These are phyloP conservation scores for Lymantria dispar DNA, from an alignment of 2,888 invertebrate genomes.

Conservation along the genomic window DNA sequence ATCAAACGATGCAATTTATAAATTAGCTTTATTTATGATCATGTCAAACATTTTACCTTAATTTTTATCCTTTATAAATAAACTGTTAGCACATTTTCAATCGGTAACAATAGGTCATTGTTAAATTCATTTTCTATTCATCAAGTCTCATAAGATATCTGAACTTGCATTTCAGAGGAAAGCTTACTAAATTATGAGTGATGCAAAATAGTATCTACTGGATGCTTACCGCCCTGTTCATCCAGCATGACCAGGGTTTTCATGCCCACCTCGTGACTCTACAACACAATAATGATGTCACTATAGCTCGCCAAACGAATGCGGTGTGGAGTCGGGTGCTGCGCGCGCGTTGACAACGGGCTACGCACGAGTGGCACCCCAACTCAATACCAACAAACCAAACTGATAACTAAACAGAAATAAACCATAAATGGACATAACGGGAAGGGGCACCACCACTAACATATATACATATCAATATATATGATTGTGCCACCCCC, in stretches of 20 bases:
- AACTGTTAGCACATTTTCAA: slow-evolving; percentile 72
- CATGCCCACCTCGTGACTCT: slow-evolving; percentile 99
- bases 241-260: slow-evolving; percentile 99
- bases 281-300: slow-evolving; percentile 87
- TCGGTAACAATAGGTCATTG: slow-evolving; percentile 50
- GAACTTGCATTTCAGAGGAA: slow-evolving; percentile 77
- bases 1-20: slow-evolving; percentile 56
- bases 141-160: slow-evolving; percentile 66
- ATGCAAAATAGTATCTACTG: slow-evolving; percentile 79
- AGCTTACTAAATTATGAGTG: slow-evolving; percentile 79
- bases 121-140: slow-evolving; percentile 65
- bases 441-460: slow-evolving; percentile 18
- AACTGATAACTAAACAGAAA: slow-evolving; percentile 71
- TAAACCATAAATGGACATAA: slow-evolving; percentile 63
- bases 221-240: slow-evolving; percentile 99
- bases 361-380: slow-evolving; percentile 45
- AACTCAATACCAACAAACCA: slow-evolving; percentile 68
- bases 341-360: slow-evolving; percentile 41
- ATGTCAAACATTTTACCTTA: slow-evolving; percentile 70
- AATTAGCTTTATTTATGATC: slow-evolving; percentile 65
- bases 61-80: slow-evolving; percentile 67
- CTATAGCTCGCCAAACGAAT: slow-evolving; percentile 80
- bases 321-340: slow-evolving; percentile 61
- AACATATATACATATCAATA: slow-evolving; percentile 15
- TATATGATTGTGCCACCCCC: slow-evolving; percentile 39